Conservation (phyloP, 1,140 invertebrate species). For the Ctenoplectra terminalis region DNA sequence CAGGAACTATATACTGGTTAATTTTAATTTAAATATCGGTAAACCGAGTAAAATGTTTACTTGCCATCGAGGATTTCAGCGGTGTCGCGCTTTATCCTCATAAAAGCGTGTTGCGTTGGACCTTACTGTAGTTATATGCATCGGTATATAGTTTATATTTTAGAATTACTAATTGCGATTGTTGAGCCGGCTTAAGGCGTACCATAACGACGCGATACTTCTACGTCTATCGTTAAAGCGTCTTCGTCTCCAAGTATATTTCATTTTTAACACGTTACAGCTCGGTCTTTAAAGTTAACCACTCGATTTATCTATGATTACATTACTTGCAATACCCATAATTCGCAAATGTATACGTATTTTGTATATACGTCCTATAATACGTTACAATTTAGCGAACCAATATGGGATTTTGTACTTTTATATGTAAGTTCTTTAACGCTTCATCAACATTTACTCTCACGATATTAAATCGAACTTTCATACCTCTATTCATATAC, state of each 20-base stretch:
- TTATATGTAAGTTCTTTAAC: slow-evolving; percentile 47
- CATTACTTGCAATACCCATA: not conserved
- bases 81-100: slow-evolving; percentile 11
- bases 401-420: slow-evolving; percentile 52
- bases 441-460: not conserved
- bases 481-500: not conserved
- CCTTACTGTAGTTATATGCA: slow-evolving; percentile 47
- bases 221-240: slow-evolving; percentile 36
- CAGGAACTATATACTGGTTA: not conserved
- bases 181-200: slow-evolving; percentile 38
- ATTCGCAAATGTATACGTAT: slow-evolving; percentile 3
- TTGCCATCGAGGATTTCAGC: slow-evolving; percentile 20
- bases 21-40: not conserved
- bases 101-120: not conserved
- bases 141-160: slow-evolving; percentile 58
- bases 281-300: not conserved
- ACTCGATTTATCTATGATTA: not conserved
- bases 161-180: slow-evolving; percentile 54
- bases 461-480: not conserved
- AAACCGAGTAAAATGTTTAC: not conserved
- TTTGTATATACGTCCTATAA: slow-evolving; percentile 9
- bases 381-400: slow-evolving; percentile 19
- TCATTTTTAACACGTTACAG: not conserved
- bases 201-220: slow-evolving; percentile 39
- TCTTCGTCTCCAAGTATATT: slow-evolving; percentile 13